Evolutionary conservation across 2,888 invertebrate genomes (phyloP).

Genomic region (Calameuta pallipes): DNA sequence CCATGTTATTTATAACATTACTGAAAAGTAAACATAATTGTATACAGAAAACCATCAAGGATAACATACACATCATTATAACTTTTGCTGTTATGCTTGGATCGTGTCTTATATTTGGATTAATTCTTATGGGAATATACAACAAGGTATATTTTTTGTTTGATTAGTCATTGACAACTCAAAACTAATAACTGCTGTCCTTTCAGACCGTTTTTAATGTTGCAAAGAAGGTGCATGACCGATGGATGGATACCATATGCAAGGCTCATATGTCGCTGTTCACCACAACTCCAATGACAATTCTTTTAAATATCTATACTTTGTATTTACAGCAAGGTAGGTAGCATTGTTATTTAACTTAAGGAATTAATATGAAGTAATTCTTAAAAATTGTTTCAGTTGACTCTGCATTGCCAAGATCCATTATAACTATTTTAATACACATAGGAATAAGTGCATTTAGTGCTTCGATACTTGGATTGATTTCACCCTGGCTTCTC

Average conservation of each 20-base stretch:
- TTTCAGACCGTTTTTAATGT: slow-evolving; percentile 65
- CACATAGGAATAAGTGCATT: slow-evolving; percentile 68
- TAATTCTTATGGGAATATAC: slow-evolving; percentile 35
- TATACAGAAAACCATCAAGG: slow-evolving; percentile 35
- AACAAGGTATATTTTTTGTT: slow-evolving; percentile 33
- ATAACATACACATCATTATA: slow-evolving; percentile 31
- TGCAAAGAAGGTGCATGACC: slow-evolving; percentile 68
- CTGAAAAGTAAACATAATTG: background rate
- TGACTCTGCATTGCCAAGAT: slow-evolving; percentile 69
- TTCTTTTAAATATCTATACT: slow-evolving; percentile 69
- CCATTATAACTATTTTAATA: slow-evolving; percentile 69
- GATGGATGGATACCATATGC: slow-evolving; percentile 67
- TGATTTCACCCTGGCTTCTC: slow-evolving; percentile 67
- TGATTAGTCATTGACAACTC: background rate
- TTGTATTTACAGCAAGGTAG: slow-evolving; percentile 70
- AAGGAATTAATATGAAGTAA: background rate
- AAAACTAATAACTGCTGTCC: background rate
- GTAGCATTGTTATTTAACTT: slow-evolving; percentile 10
- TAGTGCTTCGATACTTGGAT: slow-evolving; percentile 65
- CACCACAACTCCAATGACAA: slow-evolving; percentile 67
- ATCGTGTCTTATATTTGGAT: slow-evolving; percentile 34
- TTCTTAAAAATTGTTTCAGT: slow-evolving; percentile 60
- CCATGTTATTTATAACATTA: background rate
- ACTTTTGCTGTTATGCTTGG: slow-evolving; percentile 37
- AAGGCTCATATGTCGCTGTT: slow-evolving; percentile 67